Evolutionary conservation across 2,888 invertebrate genomes (phyloP), one percentile per base, ranked within the genome.

Genomic region (Drosophila yooni): DNA sequence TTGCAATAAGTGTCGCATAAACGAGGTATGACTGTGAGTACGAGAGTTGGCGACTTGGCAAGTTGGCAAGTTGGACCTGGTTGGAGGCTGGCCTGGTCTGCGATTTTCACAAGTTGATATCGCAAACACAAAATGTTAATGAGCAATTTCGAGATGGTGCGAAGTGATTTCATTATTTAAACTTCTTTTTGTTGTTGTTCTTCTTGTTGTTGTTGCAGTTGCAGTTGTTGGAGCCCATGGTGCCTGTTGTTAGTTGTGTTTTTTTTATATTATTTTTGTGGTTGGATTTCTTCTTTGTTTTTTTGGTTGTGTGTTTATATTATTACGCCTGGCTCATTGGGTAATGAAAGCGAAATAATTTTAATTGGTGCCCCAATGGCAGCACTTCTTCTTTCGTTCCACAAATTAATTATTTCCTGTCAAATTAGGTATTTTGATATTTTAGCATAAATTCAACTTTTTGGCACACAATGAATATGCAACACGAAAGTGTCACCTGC

Each of bases 141-240:
- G 93, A 93, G 93, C 93, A 93, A 93, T 93, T 93, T 93, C 83
- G 92, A 93, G 93, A 93, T 93, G 92, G 93, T 93, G 93, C 92
- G 93, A 93, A 93, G 82, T 92, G 93, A 93, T 93, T 92, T 92
- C 92, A 88, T 88, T 88, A 88, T 88, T 89, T 89, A 84, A 89
- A 88, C 88, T 88, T 83, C 76, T 83, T 74, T 72, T 70, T 78
- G 29, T 63, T 61, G 57, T 70, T 72, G 36, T 46, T 58, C 51
- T 36, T 54, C 36, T 36, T 54, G 53, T 53, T 51, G 59, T 27
- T 50, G 4, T 3, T 58, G 50, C 36, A 52, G 50, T 46, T 56
- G 56, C 36, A 50, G 34, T 48, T 52, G 70, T 52, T 67, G 62
- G 53, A 53, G 57, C 25, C 46, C 53, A 62, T 62, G 38, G 53